A percentile compares a stretch with the other conserved stretches of the same genome.
Conservation (phyloP, 2,797 vertebrate species). For the Varecia variegata region DNA sequence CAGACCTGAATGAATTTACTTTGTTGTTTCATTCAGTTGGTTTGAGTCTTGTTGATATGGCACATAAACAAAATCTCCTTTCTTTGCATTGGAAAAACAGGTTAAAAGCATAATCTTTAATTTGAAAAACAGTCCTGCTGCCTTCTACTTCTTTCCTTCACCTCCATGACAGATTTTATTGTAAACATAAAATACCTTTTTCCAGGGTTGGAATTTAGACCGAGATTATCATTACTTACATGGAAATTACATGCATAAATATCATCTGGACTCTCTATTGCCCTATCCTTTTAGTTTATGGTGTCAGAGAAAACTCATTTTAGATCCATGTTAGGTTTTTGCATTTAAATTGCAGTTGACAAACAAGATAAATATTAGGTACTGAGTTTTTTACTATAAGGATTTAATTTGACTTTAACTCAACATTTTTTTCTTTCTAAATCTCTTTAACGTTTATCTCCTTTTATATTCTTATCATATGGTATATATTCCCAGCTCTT, state of each 20-base stretch:
- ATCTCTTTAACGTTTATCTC: neutral
- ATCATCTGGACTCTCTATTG: neutral
- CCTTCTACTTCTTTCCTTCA: neutral
- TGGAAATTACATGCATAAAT: neutral
- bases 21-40: constrained; percentile 26
- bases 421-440: neutral
- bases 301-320: constrained; percentile 46
- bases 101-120: constrained; percentile 7
- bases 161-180: neutral
- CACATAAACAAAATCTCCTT: constrained; percentile 16
- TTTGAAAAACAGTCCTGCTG: neutral
- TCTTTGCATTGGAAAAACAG: neutral
- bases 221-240: neutral
- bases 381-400: neutral
- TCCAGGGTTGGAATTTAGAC: neutral
- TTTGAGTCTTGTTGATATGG: constrained; percentile 11
- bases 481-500: neutral
- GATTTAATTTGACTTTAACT: neutral
- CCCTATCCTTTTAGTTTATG: neutral
- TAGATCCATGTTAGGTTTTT: neutral
- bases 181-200: neutral
- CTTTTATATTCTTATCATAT: neutral
- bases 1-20: constrained; percentile 32
- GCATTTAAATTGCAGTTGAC: constrained; percentile 2
- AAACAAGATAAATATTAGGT: neutral